Conservation (phyloP, 2,888 invertebrate species). For the Acanthosoma haemorrhoidale region DNA sequence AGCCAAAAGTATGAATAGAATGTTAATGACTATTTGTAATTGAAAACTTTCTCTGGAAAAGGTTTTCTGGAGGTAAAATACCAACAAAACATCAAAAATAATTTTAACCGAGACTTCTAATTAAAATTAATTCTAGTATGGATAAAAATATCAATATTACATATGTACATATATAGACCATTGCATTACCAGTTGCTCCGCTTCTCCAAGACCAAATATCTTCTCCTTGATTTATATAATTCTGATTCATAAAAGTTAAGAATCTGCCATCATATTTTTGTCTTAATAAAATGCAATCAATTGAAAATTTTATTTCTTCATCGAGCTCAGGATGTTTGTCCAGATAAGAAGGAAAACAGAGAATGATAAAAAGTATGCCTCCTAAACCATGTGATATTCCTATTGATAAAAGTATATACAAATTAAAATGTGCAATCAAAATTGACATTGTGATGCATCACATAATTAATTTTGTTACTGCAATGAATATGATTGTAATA, state of each 20-base stretch:
- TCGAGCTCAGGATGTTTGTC: conserved; percentile 51
- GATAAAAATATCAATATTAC: no score
- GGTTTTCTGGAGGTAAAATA: no score
- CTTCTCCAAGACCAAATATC: conserved; percentile 86
- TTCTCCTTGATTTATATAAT: conserved; percentile 56
- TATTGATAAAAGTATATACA: conserved; percentile 37
- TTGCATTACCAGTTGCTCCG: conserved; percentile 62
- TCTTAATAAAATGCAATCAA: conserved; percentile 61
- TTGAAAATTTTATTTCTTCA: conserved; percentile 56
- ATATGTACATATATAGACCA: not conserved
- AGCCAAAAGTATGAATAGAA: no score
- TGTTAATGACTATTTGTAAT: no score
- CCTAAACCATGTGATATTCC: conserved; percentile 58
- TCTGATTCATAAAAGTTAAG: conserved; percentile 56
- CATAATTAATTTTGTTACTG: no score
- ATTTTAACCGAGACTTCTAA: no score
- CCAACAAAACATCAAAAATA: no score
- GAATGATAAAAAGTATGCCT: conserved; percentile 59
- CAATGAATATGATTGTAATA: no score
- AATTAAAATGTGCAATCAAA: no score
- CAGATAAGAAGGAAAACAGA: conserved; percentile 43
- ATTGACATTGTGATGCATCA: no score
- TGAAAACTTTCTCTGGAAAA: no score
- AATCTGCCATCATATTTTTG: conserved; percentile 70
- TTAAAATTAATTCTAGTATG: no score